Base-by-base conservation (phyloP, 2,797 vertebrate genomes). In the Hemitrygon akajei region DNA sequence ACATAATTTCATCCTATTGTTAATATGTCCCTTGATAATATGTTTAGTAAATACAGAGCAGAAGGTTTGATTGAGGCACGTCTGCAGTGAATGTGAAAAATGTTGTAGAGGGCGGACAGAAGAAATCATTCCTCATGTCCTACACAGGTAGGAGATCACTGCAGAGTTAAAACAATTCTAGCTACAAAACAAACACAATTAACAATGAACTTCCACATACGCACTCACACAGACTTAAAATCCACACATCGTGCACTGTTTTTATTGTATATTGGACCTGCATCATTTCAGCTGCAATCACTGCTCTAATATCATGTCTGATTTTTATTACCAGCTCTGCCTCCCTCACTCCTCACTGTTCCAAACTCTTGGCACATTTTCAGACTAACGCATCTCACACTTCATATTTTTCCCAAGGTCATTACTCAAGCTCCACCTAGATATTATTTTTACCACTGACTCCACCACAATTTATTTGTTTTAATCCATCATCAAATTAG, bases 401-500 rank as follows among this genome's bases (percentile, higher is more conserved):
- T 75, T 5, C 34, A 76, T 18, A 18, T 76, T 75, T 76, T 47
- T 93, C 40, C 91, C 66, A 58, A 58, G 11, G n/a, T 7, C 63
- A 27, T 76, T 56, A 93, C 16, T 14, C 58, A 60, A 89, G 91
- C 37, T 75, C 27, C 37, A 47, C 91, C 91, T 18, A 56, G 91
- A 18, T 93, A 93, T 76, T 58, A 93, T 93, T 56, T 92, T 76
- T 18, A 75, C 37, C 69, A 47, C 60, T 73, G 75, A 75, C 91
- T 47, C 69, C 40, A 58, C 91, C 71, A 76, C 40, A 56, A 93
- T 75, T 93, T 40, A 93, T 30, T 75, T 58, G 71, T 93, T 93
- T 91, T 76, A 73, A 93, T 93, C 91, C 71, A 20, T 76, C 69
- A 30, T 97, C 96, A 97, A 98, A 97, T 97, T 97, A 98, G 97